Evolutionary conservation across 1,140 invertebrate species (phyloP), one percentile per base, ranked within the genome.

Genomic region (Theocolax elegans): DNA sequence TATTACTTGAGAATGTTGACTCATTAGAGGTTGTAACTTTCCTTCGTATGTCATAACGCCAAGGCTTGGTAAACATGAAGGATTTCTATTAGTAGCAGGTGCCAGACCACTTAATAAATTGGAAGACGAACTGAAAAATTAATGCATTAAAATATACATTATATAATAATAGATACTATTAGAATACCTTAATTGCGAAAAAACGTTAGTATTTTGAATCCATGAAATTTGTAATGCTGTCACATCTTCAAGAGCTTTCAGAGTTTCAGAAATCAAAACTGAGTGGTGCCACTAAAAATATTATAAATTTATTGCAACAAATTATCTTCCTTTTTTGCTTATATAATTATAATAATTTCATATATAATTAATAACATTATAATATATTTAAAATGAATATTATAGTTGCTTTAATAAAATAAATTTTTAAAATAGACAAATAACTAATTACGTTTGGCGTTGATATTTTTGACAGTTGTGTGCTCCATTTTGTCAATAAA

Each of bases 401-500:
- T 35, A 35, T 35, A 35, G 4, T 35, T 35, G 31, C 31, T 35
- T 35, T 35, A 35, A n/a, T n/a, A n/a, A n/a, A 35, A 35, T 10
- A 35, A 35, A 6, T 35, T 19, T 23, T 44, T 25, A 10, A 6
- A 8, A n/a, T 31, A 8, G 13, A 31, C n/a, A 54, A 31, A 17
- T 54, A 15, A 31, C n/a, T 70, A 76, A 49, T 72, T 74, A 84
- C 83, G n/a, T 75, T 85, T 10, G 78, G 67, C 13, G 75, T 69
- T n/a, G 72, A 56, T 29, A 83, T n/a, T 2, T 68, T 74, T 3
- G 62, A 64, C 17, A 86, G 59, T 31, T 86, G 83, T 8, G 76
- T 80, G 25, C 75, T 85, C 83, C 83, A 86, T 64, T 85, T 86
- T 1, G 40, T 53, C 12, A 86, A 58, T 6, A 85, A 73, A 1